Base-by-base conservation (phyloP, 2,113 vertebrate species). In the Oenanthe melanoleuca region DNA sequence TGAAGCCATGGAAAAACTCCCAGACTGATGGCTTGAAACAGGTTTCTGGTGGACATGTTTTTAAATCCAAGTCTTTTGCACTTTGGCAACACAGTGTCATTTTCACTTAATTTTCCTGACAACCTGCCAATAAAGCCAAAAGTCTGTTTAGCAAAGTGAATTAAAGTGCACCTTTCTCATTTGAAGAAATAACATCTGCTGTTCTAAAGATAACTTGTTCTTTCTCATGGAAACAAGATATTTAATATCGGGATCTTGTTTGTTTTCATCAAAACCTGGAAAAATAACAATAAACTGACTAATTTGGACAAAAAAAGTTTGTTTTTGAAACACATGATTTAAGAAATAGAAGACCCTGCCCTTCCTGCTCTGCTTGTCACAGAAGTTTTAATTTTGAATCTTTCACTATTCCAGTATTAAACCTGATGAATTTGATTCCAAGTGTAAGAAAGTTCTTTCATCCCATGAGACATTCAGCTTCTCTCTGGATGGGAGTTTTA, bases 61-160 rank as follows among this genome's bases (percentile, higher is more conserved):
- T 83, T 78, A 80, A 92, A 86, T 88, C 55, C 67, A 80, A 95
- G 85, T 26, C 34, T 92, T 85, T 92, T 80, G 44, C 69, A 78
- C 63, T 94, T 86, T 90, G 88, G 79, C 92, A 94, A 63, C 1
- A 4, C 9, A 22, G 33, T 59, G 52, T 77, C 15, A 2, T 80
- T 92, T 83, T 93, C 82, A 78, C 67, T 95, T 83, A 70, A 74
- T 92, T 96, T 89, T 96, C 90, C 88, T 93, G 81, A 92, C 63
- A 70, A n/a, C 6, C 22, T 56, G 72, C 82, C 94, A 94, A 64
- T 74, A 73, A 77, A 90, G 59, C 56, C 89, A 64, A 61, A 95
- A 80, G 20, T 57, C n/a, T 78, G n/a, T 60, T 92, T 80, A 93
- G 75, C 17, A 83, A 56, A 84, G 49, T 24, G 70, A 93, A 71